Evolutionary conservation across 2,797 vertebrate genomes (phyloP).

Genomic region (Lithobates sylvaticus): DNA sequence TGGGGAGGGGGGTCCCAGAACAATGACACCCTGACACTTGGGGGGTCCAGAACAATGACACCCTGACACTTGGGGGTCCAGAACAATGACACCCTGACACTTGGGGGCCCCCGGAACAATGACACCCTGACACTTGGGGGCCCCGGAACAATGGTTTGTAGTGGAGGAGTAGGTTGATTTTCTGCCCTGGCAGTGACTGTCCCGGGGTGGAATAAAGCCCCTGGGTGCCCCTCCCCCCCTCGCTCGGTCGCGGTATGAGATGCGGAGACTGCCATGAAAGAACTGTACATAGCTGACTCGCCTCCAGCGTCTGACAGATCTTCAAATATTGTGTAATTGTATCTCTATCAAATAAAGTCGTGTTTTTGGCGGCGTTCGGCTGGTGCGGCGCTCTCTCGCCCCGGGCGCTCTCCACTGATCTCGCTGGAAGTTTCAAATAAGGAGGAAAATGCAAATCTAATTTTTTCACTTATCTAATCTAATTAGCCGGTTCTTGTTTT

Average conservation of each 20-base stretch:
- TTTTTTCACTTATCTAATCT: constrained; percentile 82
- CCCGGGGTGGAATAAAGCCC: neutral
- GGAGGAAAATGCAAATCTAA: constrained; percentile 83
- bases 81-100: too few relatives aligned
- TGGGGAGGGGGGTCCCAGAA: too few relatives aligned
- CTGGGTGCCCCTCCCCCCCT: neutral
- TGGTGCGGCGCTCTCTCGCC: constrained; percentile 70
- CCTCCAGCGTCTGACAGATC: constrained; percentile 81
- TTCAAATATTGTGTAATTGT: constrained; percentile 78
- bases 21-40: too few relatives aligned
- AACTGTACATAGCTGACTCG: constrained; percentile 33
- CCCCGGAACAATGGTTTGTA: neutral
- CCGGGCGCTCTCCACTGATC: constrained; percentile 76
- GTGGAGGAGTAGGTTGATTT: neutral
- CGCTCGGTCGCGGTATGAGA: neutral
- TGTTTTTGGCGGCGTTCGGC: constrained; percentile 58
- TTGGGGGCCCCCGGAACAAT: too few relatives aligned
- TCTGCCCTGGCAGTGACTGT: neutral
- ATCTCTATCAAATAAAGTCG: constrained; percentile 51
- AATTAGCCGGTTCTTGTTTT: constrained; percentile 70
- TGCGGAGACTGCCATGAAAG: too few relatives aligned
- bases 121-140: too few relatives aligned
- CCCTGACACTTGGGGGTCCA: too few relatives aligned
- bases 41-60: too few relatives aligned
- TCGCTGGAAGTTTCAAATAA: constrained; percentile 75